phyloP scores from a whole-genome alignment of 35 echinoderm and acorn worm species.

The Nesometra sesokonis region DNA sequence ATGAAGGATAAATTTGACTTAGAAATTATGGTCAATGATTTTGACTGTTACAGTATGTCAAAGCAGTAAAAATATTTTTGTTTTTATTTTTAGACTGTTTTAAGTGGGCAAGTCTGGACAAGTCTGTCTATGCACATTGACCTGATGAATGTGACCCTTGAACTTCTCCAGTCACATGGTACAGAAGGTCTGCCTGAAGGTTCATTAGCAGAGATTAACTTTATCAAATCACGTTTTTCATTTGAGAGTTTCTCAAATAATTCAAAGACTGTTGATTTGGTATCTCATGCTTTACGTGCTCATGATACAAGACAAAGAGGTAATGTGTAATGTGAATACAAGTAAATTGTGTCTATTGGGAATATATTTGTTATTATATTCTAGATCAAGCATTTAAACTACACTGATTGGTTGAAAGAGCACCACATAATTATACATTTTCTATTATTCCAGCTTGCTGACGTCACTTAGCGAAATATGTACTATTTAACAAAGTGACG shows the following conservation, averaged over 20 bases:
- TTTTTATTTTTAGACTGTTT: constrained; percentile 62
- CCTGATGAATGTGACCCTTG: constrained; percentile 86
- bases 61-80: neutral
- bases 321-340: too few relatives aligned
- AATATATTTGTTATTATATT: too few relatives aligned
- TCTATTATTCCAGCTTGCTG: too few relatives aligned
- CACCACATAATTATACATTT: too few relatives aligned
- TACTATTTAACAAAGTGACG: too few relatives aligned
- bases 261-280: constrained; percentile 78
- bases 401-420: too few relatives aligned
- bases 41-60: too few relatives aligned
- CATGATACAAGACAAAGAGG: constrained; percentile 81
- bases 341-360: too few relatives aligned
- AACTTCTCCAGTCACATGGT: constrained; percentile 43
- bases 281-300: constrained; percentile 85
- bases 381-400: too few relatives aligned
- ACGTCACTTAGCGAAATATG: too few relatives aligned
- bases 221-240: constrained; percentile 86
- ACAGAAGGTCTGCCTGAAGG: neutral
- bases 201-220: constrained; percentile 79
- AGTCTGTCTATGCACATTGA: constrained; percentile 80
- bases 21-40: too few relatives aligned
- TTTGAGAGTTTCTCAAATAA: constrained; percentile 82
- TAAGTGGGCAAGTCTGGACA: constrained; percentile 91
- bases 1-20: too few relatives aligned